phyloP scores from a whole-genome alignment of 2,113 vertebrate genomes.

The Gasterosteus nipponicus region DNA sequence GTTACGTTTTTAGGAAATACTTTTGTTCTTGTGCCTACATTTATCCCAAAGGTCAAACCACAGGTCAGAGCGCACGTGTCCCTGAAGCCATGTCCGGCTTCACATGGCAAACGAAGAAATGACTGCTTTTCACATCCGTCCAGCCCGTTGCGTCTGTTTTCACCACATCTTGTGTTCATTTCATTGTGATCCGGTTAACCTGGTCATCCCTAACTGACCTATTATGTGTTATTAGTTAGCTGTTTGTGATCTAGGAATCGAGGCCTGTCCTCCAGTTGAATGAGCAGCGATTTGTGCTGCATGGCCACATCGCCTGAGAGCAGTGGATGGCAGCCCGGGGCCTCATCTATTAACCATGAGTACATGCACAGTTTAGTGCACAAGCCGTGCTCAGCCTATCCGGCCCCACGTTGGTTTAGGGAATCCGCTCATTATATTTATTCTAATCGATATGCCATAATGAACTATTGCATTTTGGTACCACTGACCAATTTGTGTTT shows the following conservation, averaged over 20 bases:
- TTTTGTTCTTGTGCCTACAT: conserved; percentile 5
- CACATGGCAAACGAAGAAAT: no score
- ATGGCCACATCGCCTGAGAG: not conserved
- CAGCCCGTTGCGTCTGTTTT: not conserved
- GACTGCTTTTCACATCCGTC: not conserved
- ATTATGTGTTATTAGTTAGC: not conserved
- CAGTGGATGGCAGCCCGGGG: not conserved
- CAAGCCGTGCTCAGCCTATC: not conserved
- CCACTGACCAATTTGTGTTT: not conserved
- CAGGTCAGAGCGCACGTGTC: not conserved
- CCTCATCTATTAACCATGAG: not conserved
- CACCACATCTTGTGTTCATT: not conserved
- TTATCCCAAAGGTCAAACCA: conserved; percentile 13
- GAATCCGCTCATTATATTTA: not conserved
- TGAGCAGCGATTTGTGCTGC: not conserved
- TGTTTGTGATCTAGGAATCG: not conserved
- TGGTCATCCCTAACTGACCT: not conserved
- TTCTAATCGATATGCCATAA: not conserved
- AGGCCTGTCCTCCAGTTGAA: conserved; percentile 8
- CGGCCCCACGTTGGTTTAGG: not conserved
- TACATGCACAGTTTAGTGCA: not conserved
- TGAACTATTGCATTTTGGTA: not conserved
- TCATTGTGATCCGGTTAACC: not conserved
- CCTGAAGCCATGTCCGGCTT: not conserved
- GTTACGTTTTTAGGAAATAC: conserved; percentile 14